Conservation (phyloP, 53 echinoderm and acorn worm species). For the Mesocentrotus franciscanus region DNA sequence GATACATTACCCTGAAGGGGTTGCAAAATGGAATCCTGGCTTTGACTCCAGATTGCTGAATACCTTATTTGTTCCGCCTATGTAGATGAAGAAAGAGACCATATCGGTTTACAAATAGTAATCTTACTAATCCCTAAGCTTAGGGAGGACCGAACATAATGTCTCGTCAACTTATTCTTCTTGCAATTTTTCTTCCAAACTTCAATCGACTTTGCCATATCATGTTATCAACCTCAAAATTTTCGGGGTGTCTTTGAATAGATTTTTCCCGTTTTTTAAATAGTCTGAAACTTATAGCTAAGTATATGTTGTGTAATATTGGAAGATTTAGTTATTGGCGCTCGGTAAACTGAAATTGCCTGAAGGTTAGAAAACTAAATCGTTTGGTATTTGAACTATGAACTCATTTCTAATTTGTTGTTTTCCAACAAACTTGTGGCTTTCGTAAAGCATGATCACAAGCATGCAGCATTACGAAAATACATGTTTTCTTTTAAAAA, state of each 20-base stretch:
- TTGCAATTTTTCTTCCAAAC: background rate
- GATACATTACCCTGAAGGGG: conserved; percentile 57
- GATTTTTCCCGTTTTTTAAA: background rate
- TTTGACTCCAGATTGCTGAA: conserved; percentile 34
- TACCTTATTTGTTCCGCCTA: conserved; percentile 41
- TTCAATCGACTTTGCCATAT: conserved; percentile 25
- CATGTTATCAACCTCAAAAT: conserved; percentile 21
- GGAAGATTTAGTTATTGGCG: conserved; percentile 12
- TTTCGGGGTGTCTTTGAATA: background rate
- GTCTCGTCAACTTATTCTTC: conserved; percentile 13
- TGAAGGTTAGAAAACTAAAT: background rate
- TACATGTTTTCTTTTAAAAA: background rate
- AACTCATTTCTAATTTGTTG: conserved; percentile 12
- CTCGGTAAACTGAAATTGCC: conserved; percentile 17
- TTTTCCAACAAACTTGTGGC: background rate
- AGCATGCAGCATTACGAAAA: background rate
- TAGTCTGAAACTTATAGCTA: background rate
- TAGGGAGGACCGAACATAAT: conserved; percentile 53
- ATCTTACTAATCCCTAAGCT: conserved; percentile 61
- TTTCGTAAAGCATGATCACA: background rate
- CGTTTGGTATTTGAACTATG: conserved; percentile 39
- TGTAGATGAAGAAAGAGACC: conserved; percentile 11
- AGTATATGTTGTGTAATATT: conserved; percentile 29
- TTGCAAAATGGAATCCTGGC: conserved; percentile 49
- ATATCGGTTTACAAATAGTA: conserved; percentile 63